Conservation (phyloP, 1,140 invertebrate genomes). For the Formica selysi region DNA sequence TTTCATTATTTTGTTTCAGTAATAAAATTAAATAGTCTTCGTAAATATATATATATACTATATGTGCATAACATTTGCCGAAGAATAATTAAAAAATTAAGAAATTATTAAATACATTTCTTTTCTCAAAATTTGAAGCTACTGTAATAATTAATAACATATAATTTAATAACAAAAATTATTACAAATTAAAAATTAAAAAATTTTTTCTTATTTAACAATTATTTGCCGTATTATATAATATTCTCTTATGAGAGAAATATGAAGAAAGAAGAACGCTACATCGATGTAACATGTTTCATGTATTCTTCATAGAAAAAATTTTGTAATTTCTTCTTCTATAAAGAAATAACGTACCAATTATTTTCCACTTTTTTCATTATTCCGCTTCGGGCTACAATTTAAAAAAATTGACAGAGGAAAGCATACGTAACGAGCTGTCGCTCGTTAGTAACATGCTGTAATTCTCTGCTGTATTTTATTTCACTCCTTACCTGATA, state of each 20-base stretch:
- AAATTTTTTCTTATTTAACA: slow-evolving; percentile 13
- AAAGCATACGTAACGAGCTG: slow-evolving; percentile 14
- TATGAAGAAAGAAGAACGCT: not conserved
- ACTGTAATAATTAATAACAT: slow-evolving; percentile 1
- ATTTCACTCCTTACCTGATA: slow-evolving; percentile 90
- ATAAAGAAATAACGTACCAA: slow-evolving; percentile 23
- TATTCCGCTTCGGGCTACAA: not conserved
- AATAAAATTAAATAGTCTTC: too few species aligned
- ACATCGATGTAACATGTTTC: not conserved
- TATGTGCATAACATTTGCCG: too few species aligned
- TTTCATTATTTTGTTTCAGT: too few species aligned
- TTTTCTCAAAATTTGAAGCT: not conserved
- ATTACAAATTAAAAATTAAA: not conserved
- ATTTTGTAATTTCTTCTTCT: slow-evolving; percentile 6
- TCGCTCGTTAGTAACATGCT: not conserved
- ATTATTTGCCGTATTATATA: not conserved
- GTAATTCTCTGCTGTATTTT: slow-evolving; percentile 27
- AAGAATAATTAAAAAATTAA: too few species aligned
- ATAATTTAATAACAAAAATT: not conserved
- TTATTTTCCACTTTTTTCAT: slow-evolving; percentile 31
- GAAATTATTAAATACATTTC: not conserved
- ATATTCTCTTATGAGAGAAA: not conserved
- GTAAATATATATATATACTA: too few species aligned
- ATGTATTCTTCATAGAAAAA: not conserved
- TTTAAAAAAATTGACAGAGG: slow-evolving; percentile 2